Percentiles rank a stretch among this genome's conserved stretches.
phyloP scores from a whole-genome alignment of 2,888 invertebrate species.

The Cetonia aurata region DNA sequence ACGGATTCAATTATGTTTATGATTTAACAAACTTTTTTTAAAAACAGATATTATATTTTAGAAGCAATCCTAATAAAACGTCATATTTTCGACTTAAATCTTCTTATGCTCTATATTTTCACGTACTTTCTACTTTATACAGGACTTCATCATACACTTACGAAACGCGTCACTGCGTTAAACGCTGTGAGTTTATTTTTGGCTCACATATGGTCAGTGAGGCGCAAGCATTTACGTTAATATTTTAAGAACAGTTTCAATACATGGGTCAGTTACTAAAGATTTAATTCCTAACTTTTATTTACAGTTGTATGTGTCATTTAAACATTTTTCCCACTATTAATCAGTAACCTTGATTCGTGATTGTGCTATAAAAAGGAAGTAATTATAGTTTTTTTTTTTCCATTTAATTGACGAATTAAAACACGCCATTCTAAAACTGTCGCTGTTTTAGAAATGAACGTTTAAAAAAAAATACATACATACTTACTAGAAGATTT shows the following conservation, averaged over 20 bases:
- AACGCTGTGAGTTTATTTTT: slow-evolving; percentile 25
- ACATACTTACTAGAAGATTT: too few relatives aligned
- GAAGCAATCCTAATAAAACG: too few relatives aligned
- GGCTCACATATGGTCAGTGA: slow-evolving; percentile 33
- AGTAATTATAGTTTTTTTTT: slow-evolving; percentile 19
- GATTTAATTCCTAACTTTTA: not conserved
- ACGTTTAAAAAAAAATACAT: too few relatives aligned
- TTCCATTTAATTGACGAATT: slow-evolving; percentile 14
- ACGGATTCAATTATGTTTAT: too few relatives aligned
- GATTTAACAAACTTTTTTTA: too few relatives aligned
- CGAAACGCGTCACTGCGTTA: slow-evolving; percentile 3
- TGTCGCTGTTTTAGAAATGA: not conserved
- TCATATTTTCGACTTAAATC: too few relatives aligned
- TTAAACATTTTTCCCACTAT: slow-evolving; percentile 2
- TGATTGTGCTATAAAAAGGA: slow-evolving; percentile 27
- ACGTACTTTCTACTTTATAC: too few relatives aligned
- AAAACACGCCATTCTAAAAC: slow-evolving; percentile 3
- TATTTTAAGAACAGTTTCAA: slow-evolving; percentile 25
- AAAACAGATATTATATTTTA: too few relatives aligned
- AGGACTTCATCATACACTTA: not conserved
- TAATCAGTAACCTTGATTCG: slow-evolving; percentile 19
- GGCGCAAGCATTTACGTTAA: slow-evolving; percentile 15
- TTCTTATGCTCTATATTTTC: too few relatives aligned
- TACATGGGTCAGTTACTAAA: slow-evolving; percentile 3
- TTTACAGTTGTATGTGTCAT: not conserved